Conservation (phyloP, 2,888 invertebrate species). For the Eudasyphora cyanicolor region DNA sequence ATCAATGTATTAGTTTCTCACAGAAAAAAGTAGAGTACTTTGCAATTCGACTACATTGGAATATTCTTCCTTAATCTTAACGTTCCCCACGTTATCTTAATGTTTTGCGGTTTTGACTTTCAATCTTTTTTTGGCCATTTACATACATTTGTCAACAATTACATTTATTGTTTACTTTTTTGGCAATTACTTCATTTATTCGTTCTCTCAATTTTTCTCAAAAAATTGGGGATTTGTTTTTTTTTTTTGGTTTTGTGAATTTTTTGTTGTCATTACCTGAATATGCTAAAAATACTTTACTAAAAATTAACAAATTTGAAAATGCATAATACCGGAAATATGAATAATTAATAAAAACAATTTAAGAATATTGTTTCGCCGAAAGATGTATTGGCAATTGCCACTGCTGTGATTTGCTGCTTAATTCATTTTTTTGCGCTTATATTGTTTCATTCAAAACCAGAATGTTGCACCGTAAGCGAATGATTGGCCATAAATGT, state of each 20-base stretch:
- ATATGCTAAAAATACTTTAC: background rate
- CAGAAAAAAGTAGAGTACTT: no score
- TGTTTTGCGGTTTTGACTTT: background rate
- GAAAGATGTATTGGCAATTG: background rate
- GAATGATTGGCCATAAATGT: background rate
- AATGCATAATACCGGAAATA: constrained; percentile 13
- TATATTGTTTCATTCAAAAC: background rate
- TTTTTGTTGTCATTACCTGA: background rate
- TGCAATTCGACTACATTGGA: no score
- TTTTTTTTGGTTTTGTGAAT: background rate
- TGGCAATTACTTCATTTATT: background rate
- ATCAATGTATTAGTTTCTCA: no score
- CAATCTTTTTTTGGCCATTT: background rate
- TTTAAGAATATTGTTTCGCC: background rate
- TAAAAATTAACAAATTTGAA: background rate
- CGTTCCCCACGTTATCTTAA: no score
- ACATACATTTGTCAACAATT: background rate
- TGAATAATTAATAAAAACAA: background rate
- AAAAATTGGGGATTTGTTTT: background rate
- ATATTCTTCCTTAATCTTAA: no score
- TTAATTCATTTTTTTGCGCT: background rate
- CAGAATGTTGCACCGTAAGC: background rate
- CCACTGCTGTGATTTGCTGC: no score
- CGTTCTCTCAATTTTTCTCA: background rate
- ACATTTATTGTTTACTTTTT: background rate